A percentile compares a stretch with the other conserved stretches of the same genome.
Evolutionary conservation across 2,888 invertebrate species (phyloP).

Genomic region (Resseliella maxima): DNA sequence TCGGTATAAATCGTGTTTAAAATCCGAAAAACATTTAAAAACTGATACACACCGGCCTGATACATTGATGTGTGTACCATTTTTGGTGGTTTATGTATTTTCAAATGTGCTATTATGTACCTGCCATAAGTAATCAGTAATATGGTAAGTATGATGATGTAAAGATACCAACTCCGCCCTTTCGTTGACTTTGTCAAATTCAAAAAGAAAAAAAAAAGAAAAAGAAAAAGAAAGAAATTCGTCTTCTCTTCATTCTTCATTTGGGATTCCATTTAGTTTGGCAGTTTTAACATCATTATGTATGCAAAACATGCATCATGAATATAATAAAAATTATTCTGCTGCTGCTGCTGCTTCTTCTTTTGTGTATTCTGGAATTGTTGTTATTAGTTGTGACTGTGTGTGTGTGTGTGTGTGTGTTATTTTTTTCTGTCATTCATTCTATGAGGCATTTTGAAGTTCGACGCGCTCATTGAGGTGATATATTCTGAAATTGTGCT

Average conservation of each 20-base stretch:
- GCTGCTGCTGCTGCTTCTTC: neutral
- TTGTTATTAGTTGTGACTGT: neutral
- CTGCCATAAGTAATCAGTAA: constrained; percentile 1
- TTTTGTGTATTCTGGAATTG: neutral
- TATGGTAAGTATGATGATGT: neutral
- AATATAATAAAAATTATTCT: constrained; percentile 39
- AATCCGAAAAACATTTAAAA: neutral
- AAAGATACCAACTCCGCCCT: neutral
- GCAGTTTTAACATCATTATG: neutral
- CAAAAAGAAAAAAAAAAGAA: no score
- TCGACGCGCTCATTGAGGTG: neutral
- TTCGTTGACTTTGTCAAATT: constrained; percentile 27
- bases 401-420: neutral
- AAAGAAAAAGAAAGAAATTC: no score
- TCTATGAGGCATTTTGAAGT: no score
- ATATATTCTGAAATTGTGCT: neutral
- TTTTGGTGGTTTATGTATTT: neutral
- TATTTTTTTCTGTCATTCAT: neutral
- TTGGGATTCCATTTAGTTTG: constrained; percentile 27
- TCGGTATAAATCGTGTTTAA: constrained; percentile 46
- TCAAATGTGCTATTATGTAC: neutral
- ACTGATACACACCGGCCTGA: neutral
- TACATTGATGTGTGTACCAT: constrained; percentile 4
- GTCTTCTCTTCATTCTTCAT: neutral
- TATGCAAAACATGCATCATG: constrained; percentile 39